Evolutionary conservation across 2,888 invertebrate genomes (phyloP), one percentile per base, ranked within the genome.

Genomic region (Leptinotarsa rubiginosa): DNA sequence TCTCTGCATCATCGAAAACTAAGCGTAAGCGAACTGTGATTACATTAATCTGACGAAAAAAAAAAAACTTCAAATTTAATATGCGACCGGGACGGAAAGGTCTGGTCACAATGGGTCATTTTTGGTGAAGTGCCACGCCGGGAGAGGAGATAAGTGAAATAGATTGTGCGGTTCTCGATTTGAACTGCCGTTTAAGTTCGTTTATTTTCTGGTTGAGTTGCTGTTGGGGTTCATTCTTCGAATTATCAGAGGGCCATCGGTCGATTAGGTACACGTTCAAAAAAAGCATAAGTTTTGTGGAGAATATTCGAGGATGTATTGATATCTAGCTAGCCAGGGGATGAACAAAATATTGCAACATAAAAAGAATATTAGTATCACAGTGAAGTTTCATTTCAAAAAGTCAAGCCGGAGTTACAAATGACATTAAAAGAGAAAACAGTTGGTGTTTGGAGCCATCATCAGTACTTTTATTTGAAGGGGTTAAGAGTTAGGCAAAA

Each of bases 1-100:
- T n/a, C 16, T n/a, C 16, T 25, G 41, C 31, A 31, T 41, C 16
- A 16, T 41, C 62, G 62, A 62, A 62, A 62, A 62, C 62, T 62
- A 18, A 41, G 41, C 31, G 62, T 62, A 41, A 16, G 41, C 62
- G 31, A n/a, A 69, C 72, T 69, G 52, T 67, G 74, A 76, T 76
- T 74, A 72, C 54, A 69, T 76, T 76, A 74, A 76, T 76, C 76
- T 52, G 52, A 54, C 20, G 49, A 65, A 72, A 76, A 75, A 72
- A 76, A 75, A 75, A 62, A 56, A 50, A 22, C 2, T 25, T 15
- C 31, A 31, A 62, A 31, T 62, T 62, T 25, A 62, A 62, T 62
- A 15, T 31, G 62, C 62, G 16, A 62, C 62, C 5, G 62, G 62
- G 62, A 41, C n/a, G 16, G 62, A 13, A 62, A 62, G 62, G 62